These are phyloP conservation scores for Pogona vitticeps DNA, from an alignment of 2,113 vertebrate species.

Conservation along the genomic window DNA sequence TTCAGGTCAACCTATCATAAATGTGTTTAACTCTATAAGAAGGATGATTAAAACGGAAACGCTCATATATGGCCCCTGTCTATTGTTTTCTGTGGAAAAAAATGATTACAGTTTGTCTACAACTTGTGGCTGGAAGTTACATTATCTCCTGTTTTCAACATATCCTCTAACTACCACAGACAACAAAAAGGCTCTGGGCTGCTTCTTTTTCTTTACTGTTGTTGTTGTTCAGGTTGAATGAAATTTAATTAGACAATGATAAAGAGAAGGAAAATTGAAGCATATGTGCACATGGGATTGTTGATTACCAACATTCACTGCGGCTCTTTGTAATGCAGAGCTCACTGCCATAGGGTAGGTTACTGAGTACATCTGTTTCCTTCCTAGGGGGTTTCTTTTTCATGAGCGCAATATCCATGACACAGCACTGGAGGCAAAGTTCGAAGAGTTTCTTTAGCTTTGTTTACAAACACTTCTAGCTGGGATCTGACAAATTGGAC, in stretches of 20 bases:
- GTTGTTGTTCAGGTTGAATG: slow-evolving; percentile 56
- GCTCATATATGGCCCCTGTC: not conserved
- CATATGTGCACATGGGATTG: not conserved
- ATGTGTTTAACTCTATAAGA: slow-evolving; percentile 27
- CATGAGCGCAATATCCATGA: not conserved
- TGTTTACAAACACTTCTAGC: slow-evolving; percentile 53
- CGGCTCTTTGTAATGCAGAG: slow-evolving; percentile 34
- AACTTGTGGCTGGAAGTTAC: slow-evolving; percentile 15
- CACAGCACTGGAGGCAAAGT: not conserved
- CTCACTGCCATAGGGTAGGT: slow-evolving; percentile 34
- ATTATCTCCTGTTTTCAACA: slow-evolving; percentile 6
- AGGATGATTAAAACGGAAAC: slow-evolving; percentile 44
- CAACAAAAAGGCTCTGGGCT: slow-evolving; percentile 27
- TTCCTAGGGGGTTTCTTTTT: slow-evolving; percentile 32
- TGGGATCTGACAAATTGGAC: slow-evolving; percentile 36
- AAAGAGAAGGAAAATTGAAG: slow-evolving; percentile 55
- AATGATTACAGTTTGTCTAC: slow-evolving; percentile 6
- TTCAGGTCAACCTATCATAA: slow-evolving; percentile 25
- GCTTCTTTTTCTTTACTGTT: not conserved
- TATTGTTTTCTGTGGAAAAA: not conserved
- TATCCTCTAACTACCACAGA: slow-evolving; percentile 25
- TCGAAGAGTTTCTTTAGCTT: slow-evolving; percentile 24
- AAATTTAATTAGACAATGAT: slow-evolving; percentile 62
- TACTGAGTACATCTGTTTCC: slow-evolving; percentile 30
- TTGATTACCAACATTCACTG: slow-evolving; percentile 29